Conservation (phyloP, 1,140 invertebrate genomes). For the Pogonomyrmex californicus region DNA sequence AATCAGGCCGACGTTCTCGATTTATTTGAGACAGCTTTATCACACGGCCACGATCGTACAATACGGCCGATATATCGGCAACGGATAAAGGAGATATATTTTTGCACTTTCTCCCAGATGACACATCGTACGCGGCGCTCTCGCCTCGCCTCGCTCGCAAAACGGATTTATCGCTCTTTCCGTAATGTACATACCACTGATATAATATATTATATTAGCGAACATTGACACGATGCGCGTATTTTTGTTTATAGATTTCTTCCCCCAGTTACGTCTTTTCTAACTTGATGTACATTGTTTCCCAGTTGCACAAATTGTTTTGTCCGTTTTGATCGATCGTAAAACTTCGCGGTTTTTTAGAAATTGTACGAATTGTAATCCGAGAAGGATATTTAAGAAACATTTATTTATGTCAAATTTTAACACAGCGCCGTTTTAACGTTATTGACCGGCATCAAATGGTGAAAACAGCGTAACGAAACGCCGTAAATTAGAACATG, state of each 20-base stretch:
- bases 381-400: neutral
- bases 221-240: neutral
- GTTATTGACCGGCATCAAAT: neutral
- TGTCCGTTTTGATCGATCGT: neutral
- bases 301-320: neutral
- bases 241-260: neutral
- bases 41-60: slow-evolving; percentile 45
- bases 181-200: slow-evolving; percentile 21
- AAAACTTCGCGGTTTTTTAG: neutral
- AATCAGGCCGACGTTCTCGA: slow-evolving; percentile 72
- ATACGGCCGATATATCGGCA: slow-evolving; percentile 58
- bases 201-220: slow-evolving; percentile 10
- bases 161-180: slow-evolving; percentile 38
- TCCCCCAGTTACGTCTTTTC: neutral
- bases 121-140: slow-evolving; percentile 13
- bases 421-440: no score
- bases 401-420: neutral
- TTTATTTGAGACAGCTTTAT: slow-evolving; percentile 70
- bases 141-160: slow-evolving; percentile 7
- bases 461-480: slow-evolving; percentile 6
- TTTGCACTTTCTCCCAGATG: slow-evolving; percentile 55
- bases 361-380: neutral
- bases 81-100: slow-evolving; percentile 59
- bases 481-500: slow-evolving; percentile 42
- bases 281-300: neutral